Percentiles rank a stretch among this genome's conserved stretches.
phyloP scores from a whole-genome alignment of 92 coral and sea anemone species.

The Porites rus region DNA sequence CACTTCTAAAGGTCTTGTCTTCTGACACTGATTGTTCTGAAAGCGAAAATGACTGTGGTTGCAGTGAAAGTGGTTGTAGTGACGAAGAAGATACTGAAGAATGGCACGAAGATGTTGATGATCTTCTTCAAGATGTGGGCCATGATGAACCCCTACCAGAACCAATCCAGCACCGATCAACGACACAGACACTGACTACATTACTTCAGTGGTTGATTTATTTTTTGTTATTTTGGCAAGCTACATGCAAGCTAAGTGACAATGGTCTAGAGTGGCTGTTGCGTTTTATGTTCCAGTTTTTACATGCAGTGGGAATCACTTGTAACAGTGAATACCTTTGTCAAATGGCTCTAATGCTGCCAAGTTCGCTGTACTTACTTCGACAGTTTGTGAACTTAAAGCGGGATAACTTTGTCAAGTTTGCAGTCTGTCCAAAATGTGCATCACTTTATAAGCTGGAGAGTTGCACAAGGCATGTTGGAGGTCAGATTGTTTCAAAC shows the following conservation, averaged over 20 bases:
- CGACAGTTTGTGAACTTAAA: constrained; percentile 50
- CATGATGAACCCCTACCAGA: constrained; percentile 50
- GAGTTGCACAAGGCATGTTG: constrained; percentile 48
- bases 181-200: constrained; percentile 23
- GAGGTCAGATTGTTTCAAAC: constrained; percentile 37
- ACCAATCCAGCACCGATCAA: constrained; percentile 16
- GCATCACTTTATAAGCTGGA: constrained; percentile 43
- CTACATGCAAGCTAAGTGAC: constrained; percentile 68
- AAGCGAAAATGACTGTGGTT: neutral
- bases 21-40: constrained; percentile 17
- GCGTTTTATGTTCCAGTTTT: constrained; percentile 64
- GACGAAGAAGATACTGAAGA: constrained; percentile 7
- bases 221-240: constrained; percentile 74
- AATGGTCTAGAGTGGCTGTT: constrained; percentile 81
- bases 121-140: constrained; percentile 30
- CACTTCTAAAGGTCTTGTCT: neutral
- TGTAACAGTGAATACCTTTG: constrained; percentile 48
- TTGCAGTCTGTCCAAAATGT: constrained; percentile 69
- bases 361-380: constrained; percentile 59
- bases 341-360: constrained; percentile 63
- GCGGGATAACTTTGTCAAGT: constrained; percentile 67
- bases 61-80: neutral
- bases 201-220: constrained; percentile 64
- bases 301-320: constrained; percentile 52
- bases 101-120: constrained; percentile 39